Base-by-base conservation (phyloP, 2,888 invertebrate genomes). In the Nezara viridula region DNA sequence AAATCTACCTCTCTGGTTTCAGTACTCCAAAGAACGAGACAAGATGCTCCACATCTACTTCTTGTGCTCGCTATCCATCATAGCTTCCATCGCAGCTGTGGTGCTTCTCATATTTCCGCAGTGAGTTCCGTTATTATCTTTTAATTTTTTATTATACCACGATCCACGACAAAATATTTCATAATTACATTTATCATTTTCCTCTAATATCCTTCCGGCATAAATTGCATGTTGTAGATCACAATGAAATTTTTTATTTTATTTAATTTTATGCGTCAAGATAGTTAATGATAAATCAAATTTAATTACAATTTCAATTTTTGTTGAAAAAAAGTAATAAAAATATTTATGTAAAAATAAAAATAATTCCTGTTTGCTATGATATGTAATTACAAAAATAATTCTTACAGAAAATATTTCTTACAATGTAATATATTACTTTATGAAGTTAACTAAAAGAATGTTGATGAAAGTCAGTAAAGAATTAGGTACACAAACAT, bases 1-100 rank as follows among this genome's bases (percentile, higher is more conserved):
- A 44, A n/a, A 55, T 19, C n/a, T n/a, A 10, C 10, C 7, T 24
- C 24, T 24, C n/a, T 3, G 16, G 32, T 94, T 94, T 89, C 95
- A 98, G 98, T 98, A 97, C 93, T 95, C 95, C 85, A 94, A 94
- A 89, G 97, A 98, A 92, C 95, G 96, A 89, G 98, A 98, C 93
- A 94, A 95, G 91, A 98, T 98, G 98, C 94, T 98, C 92, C 95
- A 95, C 90, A 95, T 97, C 32, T 98, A 98, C 93, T 97, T 97
- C 93, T 94, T 96, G 91, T 97, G 97, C 94, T 96, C 97, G 60
- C 94, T 96, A 88, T 93, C 96, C 91, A 95, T 97, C 91, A 96
- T 96, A 92, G 91, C 95, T 81, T 95, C 96, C 89, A 95, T 97
- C 90, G 94, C 95, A 86, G 91, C 95, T 50, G 95, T 97, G 87